Evolutionary conservation across 2,888 invertebrate genomes (phyloP).

Genomic region (Orchesella flavescens): DNA sequence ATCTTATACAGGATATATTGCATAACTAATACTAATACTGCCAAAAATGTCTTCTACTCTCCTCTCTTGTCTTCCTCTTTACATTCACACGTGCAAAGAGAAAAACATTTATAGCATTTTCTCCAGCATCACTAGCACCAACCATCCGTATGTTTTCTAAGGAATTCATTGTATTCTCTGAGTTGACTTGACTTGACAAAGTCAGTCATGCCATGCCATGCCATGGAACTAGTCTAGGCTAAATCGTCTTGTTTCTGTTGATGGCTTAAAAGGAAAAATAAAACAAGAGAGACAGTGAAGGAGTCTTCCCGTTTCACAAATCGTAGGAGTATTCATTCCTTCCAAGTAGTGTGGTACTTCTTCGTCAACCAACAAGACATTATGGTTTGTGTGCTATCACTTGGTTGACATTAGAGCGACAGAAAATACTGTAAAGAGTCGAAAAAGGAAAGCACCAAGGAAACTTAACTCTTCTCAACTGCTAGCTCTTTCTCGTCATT

Average conservation of each 20-base stretch:
- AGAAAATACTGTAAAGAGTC: background rate
- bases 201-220: background rate
- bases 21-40: no score
- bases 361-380: constrained; percentile 22
- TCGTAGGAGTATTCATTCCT: background rate
- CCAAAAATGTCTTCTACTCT: no score
- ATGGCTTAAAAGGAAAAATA: constrained; percentile 2
- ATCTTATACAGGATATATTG: no score
- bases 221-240: no score
- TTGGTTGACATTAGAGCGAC: constrained; percentile 20
- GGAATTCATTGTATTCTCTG: background rate
- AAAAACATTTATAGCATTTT: no score
- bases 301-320: background rate
- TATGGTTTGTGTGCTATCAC: constrained; percentile 24
- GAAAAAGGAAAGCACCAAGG: background rate
- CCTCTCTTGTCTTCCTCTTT: no score
- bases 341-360: background rate
- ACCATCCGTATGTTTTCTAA: no score
- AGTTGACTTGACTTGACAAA: constrained; percentile 27
- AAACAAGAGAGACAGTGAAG: background rate
- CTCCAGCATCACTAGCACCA: no score
- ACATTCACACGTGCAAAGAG: no score
- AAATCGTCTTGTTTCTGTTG: no score
- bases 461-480: no score
- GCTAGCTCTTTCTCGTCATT: no score